Evolutionary conservation across 2,888 invertebrate species (phyloP), one percentile per base, ranked within the genome.

Genomic region (Cataglyphis cursor): DNA sequence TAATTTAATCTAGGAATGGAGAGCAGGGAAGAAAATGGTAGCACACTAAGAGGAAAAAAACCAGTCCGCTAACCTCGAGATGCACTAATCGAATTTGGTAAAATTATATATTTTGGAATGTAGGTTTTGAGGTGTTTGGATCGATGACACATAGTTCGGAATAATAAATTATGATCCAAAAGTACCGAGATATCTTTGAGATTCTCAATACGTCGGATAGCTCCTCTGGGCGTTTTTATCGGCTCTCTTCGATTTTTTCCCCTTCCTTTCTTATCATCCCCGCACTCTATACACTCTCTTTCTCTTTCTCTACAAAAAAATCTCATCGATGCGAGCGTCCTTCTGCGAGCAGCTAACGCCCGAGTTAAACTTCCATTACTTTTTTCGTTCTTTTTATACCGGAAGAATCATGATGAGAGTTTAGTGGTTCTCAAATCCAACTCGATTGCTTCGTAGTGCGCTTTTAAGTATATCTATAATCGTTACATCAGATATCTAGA

Each of bases 291-390:
- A 35, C 35, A 24, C 21, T 24, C 21, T 24, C 24, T 75, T 28
- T 21, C 38, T 41, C 31, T 62, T 28, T 28, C 15, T 57, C 44
- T 57, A 35, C 64, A 73, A 59, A 84, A 68, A 62, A 74, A 82
- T 83, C 78, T 74, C 66, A 81, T 85, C 78, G 82, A 87, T 75
- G 31, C 68, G 38, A 75, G 54, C 65, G 78, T 70, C 75, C 59
- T 62, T 70, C 72, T 64, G 12, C 28, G 38, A 70, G 9, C 78
- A 70, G 9, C 74, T 54, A 85, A 85, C 68, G 61, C 66, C 51
- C 74, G 44, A 76, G 72, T 81, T 61, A 73, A 85, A 76, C 64
- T 82, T 73, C 65, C 61, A 85, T 85, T 78, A 70, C 57, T 51
- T 35, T 35, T 35, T 5, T 28, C 59, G 41, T 31, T 44, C 24